Percentiles rank a stretch among this genome's conserved stretches.
Conservation (phyloP, 2,888 invertebrate genomes). For the Acholoe squamosa region DNA sequence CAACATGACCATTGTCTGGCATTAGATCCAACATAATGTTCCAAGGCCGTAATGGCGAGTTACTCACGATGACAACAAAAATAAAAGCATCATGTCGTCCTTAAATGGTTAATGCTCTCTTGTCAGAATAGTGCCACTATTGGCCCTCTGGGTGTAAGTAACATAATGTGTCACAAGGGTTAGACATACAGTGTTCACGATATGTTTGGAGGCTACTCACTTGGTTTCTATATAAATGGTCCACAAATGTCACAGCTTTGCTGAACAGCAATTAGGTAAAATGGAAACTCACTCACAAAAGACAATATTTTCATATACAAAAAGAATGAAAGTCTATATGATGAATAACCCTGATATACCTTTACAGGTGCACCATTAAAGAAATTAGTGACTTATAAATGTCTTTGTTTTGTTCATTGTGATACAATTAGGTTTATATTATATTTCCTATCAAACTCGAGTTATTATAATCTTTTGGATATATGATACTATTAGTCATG, state of each 20-base stretch:
- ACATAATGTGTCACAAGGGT: background rate
- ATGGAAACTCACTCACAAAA: background rate
- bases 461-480: too few relatives aligned
- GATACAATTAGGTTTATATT: too few relatives aligned
- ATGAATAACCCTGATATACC: background rate
- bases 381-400: too few relatives aligned
- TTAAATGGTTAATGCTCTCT: too few relatives aligned
- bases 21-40: too few relatives aligned
- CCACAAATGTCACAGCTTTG: constrained; percentile 6
- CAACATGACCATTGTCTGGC: too few relatives aligned
- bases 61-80: too few relatives aligned
- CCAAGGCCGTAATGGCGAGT: too few relatives aligned
- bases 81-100: too few relatives aligned
- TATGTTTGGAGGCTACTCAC: constrained; percentile 17
- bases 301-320: background rate
- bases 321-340: constrained; percentile 13
- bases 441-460: too few relatives aligned
- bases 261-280: background rate
- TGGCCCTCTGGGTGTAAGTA: background rate
- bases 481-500: too few relatives aligned
- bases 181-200: background rate
- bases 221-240: background rate
- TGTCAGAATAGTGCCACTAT: background rate
- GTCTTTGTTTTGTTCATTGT: too few relatives aligned
- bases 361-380: background rate